A percentile compares a stretch with the other conserved stretches of the same genome.
Evolutionary conservation across 2,888 invertebrate species (phyloP).

Genomic region (Graphium colonna): DNA sequence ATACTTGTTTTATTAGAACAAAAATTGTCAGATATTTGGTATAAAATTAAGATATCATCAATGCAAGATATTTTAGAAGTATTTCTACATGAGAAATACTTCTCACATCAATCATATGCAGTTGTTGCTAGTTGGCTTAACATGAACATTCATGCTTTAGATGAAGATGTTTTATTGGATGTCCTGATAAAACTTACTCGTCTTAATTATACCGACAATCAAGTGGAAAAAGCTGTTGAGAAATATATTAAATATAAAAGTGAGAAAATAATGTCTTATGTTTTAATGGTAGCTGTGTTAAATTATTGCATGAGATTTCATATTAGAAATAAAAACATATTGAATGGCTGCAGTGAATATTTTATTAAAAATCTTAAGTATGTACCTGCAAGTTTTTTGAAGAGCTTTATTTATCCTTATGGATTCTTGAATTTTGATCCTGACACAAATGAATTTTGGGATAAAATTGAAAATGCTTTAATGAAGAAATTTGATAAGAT

Average conservation of each 20-base stretch:
- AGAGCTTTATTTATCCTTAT: conserved; percentile 80
- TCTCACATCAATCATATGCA: conserved; percentile 61
- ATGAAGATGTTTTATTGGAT: conserved; percentile 77
- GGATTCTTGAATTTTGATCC: conserved; percentile 82
- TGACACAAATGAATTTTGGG: conserved; percentile 77
- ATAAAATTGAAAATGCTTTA: conserved; percentile 73
- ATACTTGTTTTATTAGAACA: conserved; percentile 80
- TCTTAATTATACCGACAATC: conserved; percentile 76
- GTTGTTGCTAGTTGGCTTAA: conserved; percentile 78
- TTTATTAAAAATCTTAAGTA: conserved; percentile 66
- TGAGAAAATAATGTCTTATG: conserved; percentile 62
- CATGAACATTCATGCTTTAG: conserved; percentile 80
- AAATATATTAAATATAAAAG: conserved; percentile 81
- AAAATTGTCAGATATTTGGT: conserved; percentile 78
- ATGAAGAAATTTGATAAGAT: conserved; percentile 79
- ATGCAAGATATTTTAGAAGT: conserved; percentile 72
- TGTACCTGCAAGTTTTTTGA: conserved; percentile 76
- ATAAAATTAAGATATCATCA: conserved; percentile 65
- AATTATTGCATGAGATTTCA: conserved; percentile 82
- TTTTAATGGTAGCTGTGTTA: conserved; percentile 81
- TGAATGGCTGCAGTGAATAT: conserved; percentile 80
- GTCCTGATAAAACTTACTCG: conserved; percentile 76
- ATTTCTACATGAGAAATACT: conserved; percentile 58
- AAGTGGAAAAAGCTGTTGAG: conserved; percentile 80
- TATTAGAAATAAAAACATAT: conserved; percentile 75